Evolutionary conservation across 2,797 vertebrate species (phyloP).

Genomic region (Cyprinodon diabolis): DNA sequence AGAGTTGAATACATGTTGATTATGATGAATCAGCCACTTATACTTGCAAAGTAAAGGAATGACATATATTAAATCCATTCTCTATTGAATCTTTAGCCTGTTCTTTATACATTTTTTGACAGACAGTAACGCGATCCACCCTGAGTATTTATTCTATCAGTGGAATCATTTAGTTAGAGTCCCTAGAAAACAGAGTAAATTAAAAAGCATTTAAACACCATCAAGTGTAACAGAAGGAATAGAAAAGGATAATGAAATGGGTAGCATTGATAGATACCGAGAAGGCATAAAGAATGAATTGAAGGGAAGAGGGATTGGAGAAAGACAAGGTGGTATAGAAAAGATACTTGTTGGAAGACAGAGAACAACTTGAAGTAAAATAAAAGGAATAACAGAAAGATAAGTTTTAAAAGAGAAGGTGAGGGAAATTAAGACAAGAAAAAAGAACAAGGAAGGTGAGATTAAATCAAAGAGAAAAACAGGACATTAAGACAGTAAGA

Average conservation of each 20-base stretch:
- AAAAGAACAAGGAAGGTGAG: not conserved
- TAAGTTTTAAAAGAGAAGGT: too few species aligned
- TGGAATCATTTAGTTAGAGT: slow-evolving; percentile 33
- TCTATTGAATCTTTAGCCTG: slow-evolving; percentile 21
- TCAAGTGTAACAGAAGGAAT: not conserved
- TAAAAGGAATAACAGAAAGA: not conserved
- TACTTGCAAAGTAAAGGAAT: slow-evolving; percentile 11
- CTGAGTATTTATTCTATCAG: slow-evolving; percentile 32
- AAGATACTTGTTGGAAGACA: too few species aligned
- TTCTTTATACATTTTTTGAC: slow-evolving; percentile 13
- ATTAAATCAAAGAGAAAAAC: not conserved
- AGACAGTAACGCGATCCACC: slow-evolving; percentile 1
- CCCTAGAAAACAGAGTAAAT: slow-evolving; percentile 26
- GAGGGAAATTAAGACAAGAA: not conserved
- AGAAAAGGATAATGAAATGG: not conserved
- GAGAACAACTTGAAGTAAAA: not conserved
- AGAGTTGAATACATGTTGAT: slow-evolving; percentile 9
- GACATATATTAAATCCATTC: slow-evolving; percentile 15
- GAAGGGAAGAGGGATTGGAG: too few species aligned
- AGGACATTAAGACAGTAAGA: not conserved
- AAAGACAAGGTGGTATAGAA: not conserved
- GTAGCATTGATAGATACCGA: not conserved
- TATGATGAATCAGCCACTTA: slow-evolving; percentile 28
- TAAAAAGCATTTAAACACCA: slow-evolving; percentile 4
- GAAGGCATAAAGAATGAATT: not conserved